These are phyloP conservation scores for Arctopsyche grandis DNA, from an alignment of 1,140 invertebrate species.

Conservation along the genomic window DNA sequence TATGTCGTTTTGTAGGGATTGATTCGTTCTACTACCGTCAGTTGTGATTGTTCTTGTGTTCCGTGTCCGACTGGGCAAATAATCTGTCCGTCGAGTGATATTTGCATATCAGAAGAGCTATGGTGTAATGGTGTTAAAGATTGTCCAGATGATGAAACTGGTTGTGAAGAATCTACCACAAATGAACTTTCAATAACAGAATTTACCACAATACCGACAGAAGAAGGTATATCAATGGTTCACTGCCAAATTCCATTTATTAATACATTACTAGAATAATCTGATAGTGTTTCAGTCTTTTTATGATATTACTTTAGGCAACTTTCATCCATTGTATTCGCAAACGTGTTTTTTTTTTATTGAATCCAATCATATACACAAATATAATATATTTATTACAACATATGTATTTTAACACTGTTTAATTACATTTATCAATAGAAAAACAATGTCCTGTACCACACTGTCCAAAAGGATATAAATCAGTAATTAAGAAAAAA, in stretches of 20 bases:
- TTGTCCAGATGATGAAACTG: slow-evolving; percentile 84
- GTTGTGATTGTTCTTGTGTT: slow-evolving; percentile 80
- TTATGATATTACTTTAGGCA: background rate
- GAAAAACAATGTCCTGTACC: slow-evolving; percentile 60
- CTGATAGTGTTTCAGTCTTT: background rate
- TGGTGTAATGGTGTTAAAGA: slow-evolving; percentile 88
- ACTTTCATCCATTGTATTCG: too few species aligned
- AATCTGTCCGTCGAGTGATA: slow-evolving; percentile 78
- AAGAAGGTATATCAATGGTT: slow-evolving; percentile 22
- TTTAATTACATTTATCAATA: too few species aligned
- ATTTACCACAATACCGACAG: slow-evolving; percentile 47
- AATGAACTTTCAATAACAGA: slow-evolving; percentile 49
- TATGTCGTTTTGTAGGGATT: slow-evolving; percentile 61
- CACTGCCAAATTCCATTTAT: too few species aligned
- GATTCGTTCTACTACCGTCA: slow-evolving; percentile 64
- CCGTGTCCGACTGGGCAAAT: slow-evolving; percentile 73
- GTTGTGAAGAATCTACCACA: slow-evolving; percentile 64
- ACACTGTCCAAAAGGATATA: slow-evolving; percentile 71
- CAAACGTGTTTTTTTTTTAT: too few species aligned
- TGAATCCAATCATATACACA: too few species aligned
- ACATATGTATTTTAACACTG: too few species aligned
- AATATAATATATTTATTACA: too few species aligned
- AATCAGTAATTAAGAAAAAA: slow-evolving; percentile 57
- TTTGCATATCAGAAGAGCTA: slow-evolving; percentile 75
- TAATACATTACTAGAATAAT: slow-evolving; percentile 56